Evolutionary conservation across 2,797 vertebrate species (phyloP).

Genomic region (Cossypha dichroa): DNA sequence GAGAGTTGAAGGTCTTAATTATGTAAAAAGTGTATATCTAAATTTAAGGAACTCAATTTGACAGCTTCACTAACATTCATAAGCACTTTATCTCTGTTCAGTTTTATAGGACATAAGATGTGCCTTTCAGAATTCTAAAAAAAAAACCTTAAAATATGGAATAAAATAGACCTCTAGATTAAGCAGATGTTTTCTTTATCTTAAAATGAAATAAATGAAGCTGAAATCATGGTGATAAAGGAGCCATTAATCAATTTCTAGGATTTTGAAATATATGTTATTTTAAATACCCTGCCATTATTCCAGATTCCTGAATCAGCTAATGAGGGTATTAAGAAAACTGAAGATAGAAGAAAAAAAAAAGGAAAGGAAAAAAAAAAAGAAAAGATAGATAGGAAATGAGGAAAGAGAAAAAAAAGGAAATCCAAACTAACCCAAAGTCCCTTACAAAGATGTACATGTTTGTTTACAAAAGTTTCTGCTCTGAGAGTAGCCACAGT

Average conservation of each 20-base stretch:
- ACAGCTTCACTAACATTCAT: background rate
- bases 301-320: background rate
- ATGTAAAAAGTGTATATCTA: background rate
- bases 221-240: background rate
- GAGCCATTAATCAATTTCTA: background rate
- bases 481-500: background rate
- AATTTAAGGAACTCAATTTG: background rate
- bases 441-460: accelerated
- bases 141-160: background rate
- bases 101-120: background rate
- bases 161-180: background rate
- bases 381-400: accelerated
- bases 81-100: background rate
- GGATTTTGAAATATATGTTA: background rate
- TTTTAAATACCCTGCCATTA: background rate
- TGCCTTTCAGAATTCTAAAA: accelerated
- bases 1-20: background rate
- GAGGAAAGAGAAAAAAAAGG: accelerated
- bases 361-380: too few species aligned
- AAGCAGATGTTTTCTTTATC: background rate
- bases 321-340: background rate
- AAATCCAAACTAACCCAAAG: accelerated
- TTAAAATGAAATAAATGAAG: background rate
- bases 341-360: accelerated
- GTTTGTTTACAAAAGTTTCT: background rate